phyloP scores from a whole-genome alignment of 1,140 invertebrate genomes.

The Halictus rubicundus region DNA sequence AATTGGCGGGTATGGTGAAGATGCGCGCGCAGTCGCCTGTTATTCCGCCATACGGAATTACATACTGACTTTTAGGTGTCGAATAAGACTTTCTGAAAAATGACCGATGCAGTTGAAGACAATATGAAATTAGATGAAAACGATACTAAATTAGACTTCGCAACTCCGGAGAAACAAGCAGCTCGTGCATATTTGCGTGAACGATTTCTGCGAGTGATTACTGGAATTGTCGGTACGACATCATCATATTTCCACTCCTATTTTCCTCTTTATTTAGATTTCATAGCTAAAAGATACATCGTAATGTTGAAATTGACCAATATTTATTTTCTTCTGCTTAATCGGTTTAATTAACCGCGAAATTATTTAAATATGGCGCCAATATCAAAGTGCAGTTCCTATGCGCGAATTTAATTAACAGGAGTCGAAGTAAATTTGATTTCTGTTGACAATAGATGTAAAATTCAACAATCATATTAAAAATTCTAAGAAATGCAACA shows the following conservation, averaged over 20 bases:
- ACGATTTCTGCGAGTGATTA: slow-evolving; percentile 76
- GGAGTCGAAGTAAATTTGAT: not conserved
- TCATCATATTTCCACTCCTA: not conserved
- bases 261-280: not conserved
- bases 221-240: slow-evolving; percentile 76
- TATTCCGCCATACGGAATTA: not conserved
- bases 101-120: slow-evolving; percentile 37
- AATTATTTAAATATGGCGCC: slow-evolving; percentile 32
- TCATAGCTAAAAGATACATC: not conserved
- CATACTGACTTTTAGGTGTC: not conserved
- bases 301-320: not conserved
- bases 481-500: not conserved
- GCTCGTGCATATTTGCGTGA: slow-evolving; percentile 77
- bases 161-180: slow-evolving; percentile 73
- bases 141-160: slow-evolving; percentile 61
- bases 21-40: not conserved
- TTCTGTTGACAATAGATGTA: too few relatives aligned
- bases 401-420: not conserved
- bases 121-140: not conserved
- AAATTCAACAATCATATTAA: not conserved
- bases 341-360: not conserved
- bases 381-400: slow-evolving; percentile 2
- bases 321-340: not conserved
- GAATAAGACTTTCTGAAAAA: slow-evolving; percentile 17
- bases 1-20: slow-evolving; percentile 35